Base-by-base conservation (phyloP, 2,797 vertebrate species). In the Columba guinea region DNA sequence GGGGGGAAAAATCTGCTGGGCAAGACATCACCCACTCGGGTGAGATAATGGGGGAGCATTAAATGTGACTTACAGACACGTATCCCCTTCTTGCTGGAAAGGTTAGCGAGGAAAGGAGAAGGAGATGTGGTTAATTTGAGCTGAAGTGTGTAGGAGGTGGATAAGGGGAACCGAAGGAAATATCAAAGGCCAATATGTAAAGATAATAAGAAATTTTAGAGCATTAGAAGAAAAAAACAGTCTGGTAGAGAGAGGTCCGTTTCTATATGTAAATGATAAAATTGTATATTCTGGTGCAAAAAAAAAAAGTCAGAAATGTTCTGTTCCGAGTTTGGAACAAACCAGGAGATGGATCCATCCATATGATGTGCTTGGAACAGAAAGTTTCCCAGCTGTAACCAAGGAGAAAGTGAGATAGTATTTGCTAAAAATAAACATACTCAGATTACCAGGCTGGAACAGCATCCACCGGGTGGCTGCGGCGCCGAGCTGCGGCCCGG, bases 301-400 rank as follows among this genome's bases (percentile, higher is more conserved):
- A 63, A 70, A 44, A n/a, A 49, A 35, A 56, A 67, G 16, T 24
- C 69, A 93, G 89, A 58, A 93, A 87, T 90, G 91, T 95, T 96
- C 95, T 67, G 64, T 89, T 83, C 73, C 26, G 37, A 67, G 83
- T 20, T 46, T 30, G 95, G 85, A 94, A 71, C 53, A 46, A 88
- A 95, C 80, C 76, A 51, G 86, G 92, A 95, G 81, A 78, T 41
- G 65, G 69, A 81, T 90, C 87, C 37, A 30, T 89, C 86, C 76
- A 24, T 60, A 65, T 76, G 90, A 85, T 90, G 83, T 22, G 74
- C 90, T 76, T 18, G 65, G 93, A 96, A 93, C 39, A 30, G 64
- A 46, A 95, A 96, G 90, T 93, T 95, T 96, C 90, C 88, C 90
- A 46, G 94, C 94, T 93, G 94, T 96, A 96, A 96, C 94, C 94